These are phyloP conservation scores for Philypnodon macrostomus DNA, from an alignment of 2,797 vertebrate genomes.

Conservation along the genomic window DNA sequence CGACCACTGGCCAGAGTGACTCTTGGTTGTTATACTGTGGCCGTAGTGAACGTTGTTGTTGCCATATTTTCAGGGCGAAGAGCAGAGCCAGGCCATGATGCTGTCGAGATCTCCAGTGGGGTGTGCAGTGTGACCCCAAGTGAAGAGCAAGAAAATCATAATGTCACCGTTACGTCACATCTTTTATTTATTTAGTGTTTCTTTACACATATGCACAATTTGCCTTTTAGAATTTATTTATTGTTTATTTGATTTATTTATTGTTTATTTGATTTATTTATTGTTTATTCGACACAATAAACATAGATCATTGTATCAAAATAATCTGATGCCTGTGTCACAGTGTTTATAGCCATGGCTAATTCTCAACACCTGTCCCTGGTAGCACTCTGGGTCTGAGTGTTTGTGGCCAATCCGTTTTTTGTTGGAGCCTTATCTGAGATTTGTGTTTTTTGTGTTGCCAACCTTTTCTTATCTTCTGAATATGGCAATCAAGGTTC, in stretches of 20 bases:
- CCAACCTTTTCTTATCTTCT: conserved; percentile 14
- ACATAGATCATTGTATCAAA: no score
- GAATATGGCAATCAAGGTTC: conserved; percentile 15
- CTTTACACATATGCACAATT: conserved; percentile 16
- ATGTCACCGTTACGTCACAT: no score
- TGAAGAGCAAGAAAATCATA: conserved; percentile 13
- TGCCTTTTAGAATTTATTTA: no score
- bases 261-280: no score
- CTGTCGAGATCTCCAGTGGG: conserved; percentile 13
- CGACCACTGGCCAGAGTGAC: no score
- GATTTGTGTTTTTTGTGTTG: conserved; percentile 6
- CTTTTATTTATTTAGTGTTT: conserved; percentile 12
- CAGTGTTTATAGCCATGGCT: no score
- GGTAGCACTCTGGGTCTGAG: conserved; percentile 21
- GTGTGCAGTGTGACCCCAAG: conserved; percentile 22
- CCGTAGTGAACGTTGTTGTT: no score
- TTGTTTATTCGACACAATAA: no score
- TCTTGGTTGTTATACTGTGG: no score
- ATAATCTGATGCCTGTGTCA: no score
- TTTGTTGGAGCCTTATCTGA: not conserved
- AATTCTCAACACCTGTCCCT: no score
- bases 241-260: no score
- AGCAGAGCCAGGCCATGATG: conserved; percentile 20
- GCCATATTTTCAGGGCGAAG: conserved; percentile 42
- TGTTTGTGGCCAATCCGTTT: not conserved